Evolutionary conservation across 64 coral and sea anemone genomes (phyloP).

Genomic region (Montipora efflorescens): DNA sequence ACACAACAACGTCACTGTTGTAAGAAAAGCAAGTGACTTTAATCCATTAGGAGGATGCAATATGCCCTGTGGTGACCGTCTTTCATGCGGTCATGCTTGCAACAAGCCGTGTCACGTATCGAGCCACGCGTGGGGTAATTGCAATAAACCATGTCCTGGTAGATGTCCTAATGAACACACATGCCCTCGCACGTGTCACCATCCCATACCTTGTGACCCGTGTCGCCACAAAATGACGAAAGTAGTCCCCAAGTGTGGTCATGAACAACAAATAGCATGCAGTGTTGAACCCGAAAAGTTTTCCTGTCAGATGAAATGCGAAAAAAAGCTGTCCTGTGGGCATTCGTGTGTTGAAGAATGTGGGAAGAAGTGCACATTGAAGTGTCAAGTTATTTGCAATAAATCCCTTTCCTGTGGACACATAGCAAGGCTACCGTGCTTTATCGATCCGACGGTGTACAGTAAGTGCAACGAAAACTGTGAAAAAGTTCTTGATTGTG

Average conservation of each 20-base stretch:
- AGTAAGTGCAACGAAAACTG: slow-evolving; percentile 29
- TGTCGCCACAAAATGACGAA: not conserved
- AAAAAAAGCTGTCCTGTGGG: slow-evolving; percentile 56
- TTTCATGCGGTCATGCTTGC: slow-evolving; percentile 48
- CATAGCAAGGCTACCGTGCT: slow-evolving; percentile 21
- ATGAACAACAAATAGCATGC: slow-evolving; percentile 8
- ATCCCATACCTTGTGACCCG: not conserved
- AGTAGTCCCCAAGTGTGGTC: slow-evolving; percentile 12
- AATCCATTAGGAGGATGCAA: slow-evolving; percentile 49
- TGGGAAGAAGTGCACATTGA: not conserved
- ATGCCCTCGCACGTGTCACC: not conserved
- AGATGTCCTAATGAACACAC: slow-evolving; percentile 17
- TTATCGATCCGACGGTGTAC: not conserved
- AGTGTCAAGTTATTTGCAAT: not conserved
- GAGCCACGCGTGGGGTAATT: not conserved
- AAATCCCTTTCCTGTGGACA: slow-evolving; percentile 60
- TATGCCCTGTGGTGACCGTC: slow-evolving; percentile 26
- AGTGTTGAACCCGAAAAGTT: not conserved
- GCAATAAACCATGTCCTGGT: not conserved
- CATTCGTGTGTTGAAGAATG: slow-evolving; percentile 40
- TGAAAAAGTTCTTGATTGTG: slow-evolving; percentile 20
- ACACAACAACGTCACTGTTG: slow-evolving; percentile 52
- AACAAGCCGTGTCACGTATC: slow-evolving; percentile 3
- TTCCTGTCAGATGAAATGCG: not conserved
- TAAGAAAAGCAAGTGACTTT: slow-evolving; percentile 45